Evolutionary conservation across 2,888 invertebrate species (phyloP).

Genomic region (Cryptosula pallasiana): DNA sequence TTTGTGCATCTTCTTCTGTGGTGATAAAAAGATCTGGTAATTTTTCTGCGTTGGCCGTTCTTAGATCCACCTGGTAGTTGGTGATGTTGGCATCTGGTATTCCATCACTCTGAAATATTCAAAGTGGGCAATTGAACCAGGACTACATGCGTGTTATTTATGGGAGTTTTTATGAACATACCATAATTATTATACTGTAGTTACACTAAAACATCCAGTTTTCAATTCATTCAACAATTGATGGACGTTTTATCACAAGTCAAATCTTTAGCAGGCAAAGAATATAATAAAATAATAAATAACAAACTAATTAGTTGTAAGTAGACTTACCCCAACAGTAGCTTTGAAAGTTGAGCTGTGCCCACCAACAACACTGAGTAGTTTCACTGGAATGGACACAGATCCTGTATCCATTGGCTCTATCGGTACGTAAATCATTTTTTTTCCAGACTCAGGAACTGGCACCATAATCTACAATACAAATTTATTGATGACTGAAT

Average conservation of each 20-base stretch:
- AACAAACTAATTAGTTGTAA: too few relatives aligned
- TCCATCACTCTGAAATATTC: conserved; percentile 6
- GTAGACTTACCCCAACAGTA: conserved; percentile 16
- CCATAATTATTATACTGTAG: too few relatives aligned
- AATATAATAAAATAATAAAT: too few relatives aligned
- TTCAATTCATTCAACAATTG: too few relatives aligned
- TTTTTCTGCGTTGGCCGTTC: conserved; percentile 61
- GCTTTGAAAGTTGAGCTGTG: neutral
- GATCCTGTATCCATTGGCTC: neutral
- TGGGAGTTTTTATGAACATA: too few relatives aligned
- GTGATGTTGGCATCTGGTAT: conserved; percentile 14
- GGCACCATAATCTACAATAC: conserved; percentile 14
- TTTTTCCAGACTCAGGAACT: neutral
- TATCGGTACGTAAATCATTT: conserved; percentile 14
- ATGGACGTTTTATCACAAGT: too few relatives aligned
- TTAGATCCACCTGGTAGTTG: conserved; percentile 23
- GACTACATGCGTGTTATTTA: too few relatives aligned
- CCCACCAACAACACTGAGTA: conserved; percentile 8
- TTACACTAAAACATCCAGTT: too few relatives aligned
- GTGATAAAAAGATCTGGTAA: conserved; percentile 94
- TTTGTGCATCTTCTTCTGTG: conserved; percentile 83
- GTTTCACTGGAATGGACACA: neutral
- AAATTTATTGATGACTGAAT: too few relatives aligned
- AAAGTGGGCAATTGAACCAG: too few relatives aligned
- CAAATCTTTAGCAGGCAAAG: too few relatives aligned